Conservation (phyloP, 2,797 vertebrate genomes). For the Chromis chromis region DNA sequence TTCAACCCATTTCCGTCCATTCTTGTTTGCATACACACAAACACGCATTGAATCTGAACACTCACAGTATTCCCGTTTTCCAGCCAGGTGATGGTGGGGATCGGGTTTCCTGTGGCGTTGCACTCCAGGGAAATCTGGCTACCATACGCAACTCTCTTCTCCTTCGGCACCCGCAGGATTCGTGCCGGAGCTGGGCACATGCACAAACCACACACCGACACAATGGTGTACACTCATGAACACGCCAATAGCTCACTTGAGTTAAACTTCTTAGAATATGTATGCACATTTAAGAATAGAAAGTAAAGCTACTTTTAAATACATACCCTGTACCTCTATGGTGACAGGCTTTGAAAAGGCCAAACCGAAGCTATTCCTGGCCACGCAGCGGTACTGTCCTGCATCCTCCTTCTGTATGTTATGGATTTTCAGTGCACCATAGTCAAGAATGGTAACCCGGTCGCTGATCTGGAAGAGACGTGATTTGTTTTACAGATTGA, state of each 20-base stretch:
- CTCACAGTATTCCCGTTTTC: slow-evolving; percentile 97
- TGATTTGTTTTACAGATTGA: neutral
- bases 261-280: neutral
- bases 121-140: slow-evolving; percentile 91
- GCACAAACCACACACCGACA: slow-evolving; percentile 49
- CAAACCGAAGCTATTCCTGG: slow-evolving; percentile 94
- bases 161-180: slow-evolving; percentile 93
- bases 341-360: slow-evolving; percentile 91
- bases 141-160: slow-evolving; percentile 92
- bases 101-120: slow-evolving; percentile 91
- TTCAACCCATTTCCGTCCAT: neutral
- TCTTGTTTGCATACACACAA: neutral
- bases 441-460: slow-evolving; percentile 92
- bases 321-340: slow-evolving; percentile 94
- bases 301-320: slow-evolving; percentile 5
- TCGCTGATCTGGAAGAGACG: slow-evolving; percentile 84
- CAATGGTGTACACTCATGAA: neutral
- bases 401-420: slow-evolving; percentile 94
- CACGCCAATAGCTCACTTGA: neutral
- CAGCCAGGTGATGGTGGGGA: slow-evolving; percentile 94
- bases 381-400: slow-evolving; percentile 94
- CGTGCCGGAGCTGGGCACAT: slow-evolving; percentile 90
- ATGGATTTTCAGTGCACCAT: slow-evolving; percentile 94
- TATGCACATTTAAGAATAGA: neutral
- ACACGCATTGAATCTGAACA: slow-evolving; percentile 34